These are phyloP conservation scores for Ichneumoninae sp. DNA, from an alignment of 2,888 invertebrate genomes.

Conservation along the genomic window DNA sequence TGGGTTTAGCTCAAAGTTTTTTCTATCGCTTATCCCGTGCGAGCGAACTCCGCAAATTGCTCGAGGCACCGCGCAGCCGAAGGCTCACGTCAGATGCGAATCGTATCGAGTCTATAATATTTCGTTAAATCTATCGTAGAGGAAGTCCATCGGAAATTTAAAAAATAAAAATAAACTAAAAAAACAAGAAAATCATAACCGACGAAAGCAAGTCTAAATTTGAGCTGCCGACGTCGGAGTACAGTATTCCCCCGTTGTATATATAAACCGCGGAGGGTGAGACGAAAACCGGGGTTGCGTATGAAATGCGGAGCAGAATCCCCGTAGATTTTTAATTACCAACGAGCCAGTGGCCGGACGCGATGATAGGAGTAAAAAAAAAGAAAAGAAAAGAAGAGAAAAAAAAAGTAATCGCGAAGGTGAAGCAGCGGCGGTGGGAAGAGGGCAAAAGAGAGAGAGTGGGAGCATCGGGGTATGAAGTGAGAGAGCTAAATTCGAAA, in stretches of 20 bases:
- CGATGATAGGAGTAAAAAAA: slow-evolving; percentile 31
- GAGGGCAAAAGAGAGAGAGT: slow-evolving; percentile 6
- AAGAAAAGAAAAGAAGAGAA: not conserved
- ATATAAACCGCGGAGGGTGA: slow-evolving; percentile 15
- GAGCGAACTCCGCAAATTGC: not conserved
- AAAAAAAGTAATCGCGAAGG: slow-evolving; percentile 24
- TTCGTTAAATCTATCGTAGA: slow-evolving; percentile 79
- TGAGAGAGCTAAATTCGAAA: slow-evolving; percentile 53
- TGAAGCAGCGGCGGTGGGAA: slow-evolving; percentile 22
- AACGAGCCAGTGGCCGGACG: slow-evolving; percentile 41
- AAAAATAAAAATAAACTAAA: not conserved
- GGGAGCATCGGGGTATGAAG: slow-evolving; percentile 13
- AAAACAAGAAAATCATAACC: not conserved
- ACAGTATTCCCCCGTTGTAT: not conserved
- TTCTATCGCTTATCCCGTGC: not conserved
- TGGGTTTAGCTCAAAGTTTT: not conserved
- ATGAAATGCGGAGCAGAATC: slow-evolving; percentile 38
- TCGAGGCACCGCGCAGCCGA: slow-evolving; percentile 69
- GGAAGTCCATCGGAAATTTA: not conserved
- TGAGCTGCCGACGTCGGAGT: slow-evolving; percentile 23
- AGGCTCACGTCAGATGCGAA: slow-evolving; percentile 83
- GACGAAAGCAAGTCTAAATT: slow-evolving; percentile 19
- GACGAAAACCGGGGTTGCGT: slow-evolving; percentile 16
- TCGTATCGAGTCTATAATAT: slow-evolving; percentile 79
- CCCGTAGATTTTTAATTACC: slow-evolving; percentile 52